Evolutionary conservation across 2,888 invertebrate species (phyloP).

Genomic region (Mythimna vitellina): DNA sequence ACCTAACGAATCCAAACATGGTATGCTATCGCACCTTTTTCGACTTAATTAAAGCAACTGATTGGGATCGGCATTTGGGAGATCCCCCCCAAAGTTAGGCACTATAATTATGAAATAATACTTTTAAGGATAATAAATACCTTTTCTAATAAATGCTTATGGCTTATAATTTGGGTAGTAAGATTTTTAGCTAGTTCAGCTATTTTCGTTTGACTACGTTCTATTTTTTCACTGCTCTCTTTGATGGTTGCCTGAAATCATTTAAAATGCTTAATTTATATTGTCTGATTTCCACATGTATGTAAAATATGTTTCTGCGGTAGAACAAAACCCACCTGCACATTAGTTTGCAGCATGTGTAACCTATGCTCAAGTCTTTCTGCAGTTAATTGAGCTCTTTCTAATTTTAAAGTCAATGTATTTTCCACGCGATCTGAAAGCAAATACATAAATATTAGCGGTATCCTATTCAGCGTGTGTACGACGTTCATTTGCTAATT

Average conservation of each 20-base stretch:
- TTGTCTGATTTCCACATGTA: too few species aligned
- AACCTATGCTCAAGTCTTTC: slow-evolving; percentile 86
- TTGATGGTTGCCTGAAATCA: slow-evolving; percentile 84
- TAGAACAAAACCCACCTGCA: slow-evolving; percentile 76
- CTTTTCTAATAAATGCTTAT: slow-evolving; percentile 85
- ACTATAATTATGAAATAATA: slow-evolving; percentile 2
- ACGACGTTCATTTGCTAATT: slow-evolving; percentile 70
- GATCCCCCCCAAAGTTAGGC: neutral
- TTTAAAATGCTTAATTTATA: neutral
- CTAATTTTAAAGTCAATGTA: slow-evolving; percentile 84
- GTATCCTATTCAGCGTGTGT: slow-evolving; percentile 71
- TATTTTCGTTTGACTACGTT: slow-evolving; percentile 82
- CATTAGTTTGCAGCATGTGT: slow-evolving; percentile 86
- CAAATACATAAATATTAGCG: slow-evolving; percentile 70
- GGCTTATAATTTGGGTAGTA: slow-evolving; percentile 81
- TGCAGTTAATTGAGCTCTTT: slow-evolving; percentile 87
- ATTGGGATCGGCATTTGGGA: slow-evolving; percentile 3
- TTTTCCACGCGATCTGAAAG: slow-evolving; percentile 87
- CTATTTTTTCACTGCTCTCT: slow-evolving; percentile 83
- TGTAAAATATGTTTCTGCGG: neutral
- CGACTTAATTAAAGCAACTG: slow-evolving; percentile 19
- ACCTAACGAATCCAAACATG: neutral
- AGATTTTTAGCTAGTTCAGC: slow-evolving; percentile 82
- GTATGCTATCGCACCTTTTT: neutral
- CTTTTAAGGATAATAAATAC: slow-evolving; percentile 66